Evolutionary conservation across 2,888 invertebrate genomes (phyloP), one percentile per base, ranked within the genome.

Genomic region (Andrena chrysosceles): DNA sequence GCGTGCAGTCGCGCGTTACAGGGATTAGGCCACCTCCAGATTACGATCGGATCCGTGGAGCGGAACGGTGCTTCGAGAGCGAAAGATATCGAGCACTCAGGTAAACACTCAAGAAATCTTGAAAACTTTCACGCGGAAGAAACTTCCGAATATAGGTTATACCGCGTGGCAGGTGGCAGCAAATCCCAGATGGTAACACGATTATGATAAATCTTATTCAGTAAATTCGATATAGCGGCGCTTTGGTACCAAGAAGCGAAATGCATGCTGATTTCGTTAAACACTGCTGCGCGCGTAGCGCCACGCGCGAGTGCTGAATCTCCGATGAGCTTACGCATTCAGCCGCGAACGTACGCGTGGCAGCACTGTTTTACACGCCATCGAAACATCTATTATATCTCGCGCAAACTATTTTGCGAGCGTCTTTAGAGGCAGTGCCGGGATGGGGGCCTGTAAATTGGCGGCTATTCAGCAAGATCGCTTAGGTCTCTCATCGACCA

Each of bases 401-500:
- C 16, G 29, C 48, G 23, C 42, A 49, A 80, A 81, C 35, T 68
- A 63, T 80, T 72, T 80, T 42, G n/a, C 67, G 8, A 56, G 23
- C 35, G 56, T 72, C 81, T 72, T 80, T 56, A 26, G 66, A n/a
- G 60, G 20, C n/a, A 8, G n/a, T 5, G 13, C 20, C 10, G 42
- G 4, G 42, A 16, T 1, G 16, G 7, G 48, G 10, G 10, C 35
- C 26, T 23, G 66, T 81, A 73, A 81, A 81, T 82, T 71, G 42
- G 26, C 56, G 35, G 49, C 82, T 56, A 71, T 82, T 81, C 82
- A 76, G 31, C n/a, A 4, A 31, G 48, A 71, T 81, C 67, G 42
- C 67, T 81, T 67, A 76, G 67, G 59, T 49, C 63, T 81, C 71
- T 71, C 82, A 81, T 75, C 52, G 70, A 71, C 23, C 48, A 70